Conservation (phyloP, 2,797 vertebrate species). For the Onychomys leucogaster region DNA sequence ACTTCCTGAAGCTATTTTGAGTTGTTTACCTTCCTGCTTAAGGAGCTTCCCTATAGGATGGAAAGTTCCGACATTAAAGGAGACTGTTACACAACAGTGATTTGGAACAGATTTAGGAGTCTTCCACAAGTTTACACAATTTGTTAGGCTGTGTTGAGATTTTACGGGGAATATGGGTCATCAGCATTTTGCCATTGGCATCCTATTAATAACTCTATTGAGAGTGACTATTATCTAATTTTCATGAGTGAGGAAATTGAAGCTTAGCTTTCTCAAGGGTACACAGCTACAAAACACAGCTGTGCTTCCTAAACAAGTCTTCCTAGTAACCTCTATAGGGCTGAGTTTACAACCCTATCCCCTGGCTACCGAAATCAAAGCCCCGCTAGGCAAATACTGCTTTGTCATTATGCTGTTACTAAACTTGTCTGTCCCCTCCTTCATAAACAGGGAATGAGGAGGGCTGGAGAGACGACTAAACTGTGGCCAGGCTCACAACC, state of each 20-base stretch:
- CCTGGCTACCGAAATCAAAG: not conserved
- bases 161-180: not conserved
- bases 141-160: not conserved
- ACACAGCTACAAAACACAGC: constrained; percentile 18
- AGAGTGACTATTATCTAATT: constrained; percentile 10
- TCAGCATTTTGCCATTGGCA: not conserved
- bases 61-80: not conserved
- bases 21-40: not conserved
- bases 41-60: not conserved
- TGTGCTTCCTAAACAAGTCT: not conserved
- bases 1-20: not conserved
- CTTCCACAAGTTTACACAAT: not conserved
- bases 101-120: not conserved
- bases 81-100: not conserved
- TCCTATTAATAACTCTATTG: not conserved
- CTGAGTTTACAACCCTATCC: not conserved
- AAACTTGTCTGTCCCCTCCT: not conserved
- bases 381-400: not conserved
- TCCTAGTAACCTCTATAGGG: not conserved
- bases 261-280: constrained; percentile 9
- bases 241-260: constrained; percentile 50
- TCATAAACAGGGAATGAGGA: not conserved
- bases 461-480: not conserved
- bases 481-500: not conserved
- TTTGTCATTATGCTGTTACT: not conserved